Evolutionary conservation across 2,888 invertebrate genomes (phyloP).

Genomic region (Drosophila siamana): DNA sequence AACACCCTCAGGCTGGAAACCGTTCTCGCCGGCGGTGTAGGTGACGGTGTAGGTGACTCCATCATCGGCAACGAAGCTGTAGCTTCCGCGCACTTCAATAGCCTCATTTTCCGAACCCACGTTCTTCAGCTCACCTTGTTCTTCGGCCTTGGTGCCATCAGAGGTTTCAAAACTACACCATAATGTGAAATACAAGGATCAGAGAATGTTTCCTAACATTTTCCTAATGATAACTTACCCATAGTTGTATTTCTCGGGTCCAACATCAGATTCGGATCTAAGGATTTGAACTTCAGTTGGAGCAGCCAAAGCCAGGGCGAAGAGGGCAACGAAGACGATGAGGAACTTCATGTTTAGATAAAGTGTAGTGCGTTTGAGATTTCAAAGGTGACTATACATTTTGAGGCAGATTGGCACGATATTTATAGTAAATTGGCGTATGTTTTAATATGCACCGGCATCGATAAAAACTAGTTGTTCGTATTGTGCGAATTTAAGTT

Average conservation of each 20-base stretch:
- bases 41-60: neutral
- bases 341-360: slow-evolving; percentile 64
- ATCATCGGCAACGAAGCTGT: neutral
- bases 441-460: neutral
- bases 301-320: slow-evolving; percentile 67
- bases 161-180: slow-evolving; percentile 28
- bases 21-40: slow-evolving; percentile 25
- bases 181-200: neutral
- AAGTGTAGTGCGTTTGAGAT: slow-evolving; percentile 25
- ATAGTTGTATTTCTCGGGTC: slow-evolving; percentile 86
- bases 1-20: slow-evolving; percentile 15
- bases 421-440: slow-evolving; percentile 17
- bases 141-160: neutral
- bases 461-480: slow-evolving; percentile 5
- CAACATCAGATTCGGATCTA: no score
- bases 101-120: neutral
- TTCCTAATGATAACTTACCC: slow-evolving; percentile 12
- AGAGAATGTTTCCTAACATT: neutral
- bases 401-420: neutral
- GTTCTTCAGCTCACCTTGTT: accelerated
- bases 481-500: neutral
- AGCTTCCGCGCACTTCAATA: neutral
- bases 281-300: no score
- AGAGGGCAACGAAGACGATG: slow-evolving; percentile 69
- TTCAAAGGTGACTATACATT: slow-evolving; percentile 31